Conservation (phyloP, 2,113 vertebrate genomes). For the Ptychochromis oligacanthus region DNA sequence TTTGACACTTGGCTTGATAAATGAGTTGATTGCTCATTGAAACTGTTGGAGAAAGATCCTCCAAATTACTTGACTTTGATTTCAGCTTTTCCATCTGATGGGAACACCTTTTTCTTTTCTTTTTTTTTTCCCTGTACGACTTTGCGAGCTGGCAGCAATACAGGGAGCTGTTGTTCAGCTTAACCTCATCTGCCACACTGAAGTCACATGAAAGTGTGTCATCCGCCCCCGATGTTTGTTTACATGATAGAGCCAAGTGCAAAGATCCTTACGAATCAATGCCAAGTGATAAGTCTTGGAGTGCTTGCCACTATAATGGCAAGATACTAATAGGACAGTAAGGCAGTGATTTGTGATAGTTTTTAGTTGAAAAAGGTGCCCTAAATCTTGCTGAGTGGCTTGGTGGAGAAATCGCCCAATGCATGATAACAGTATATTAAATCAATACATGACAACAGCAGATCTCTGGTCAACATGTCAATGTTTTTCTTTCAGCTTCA, state of each 20-base stretch:
- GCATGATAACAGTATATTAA: neutral
- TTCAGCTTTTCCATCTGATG: neutral
- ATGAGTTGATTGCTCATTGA: too few species aligned
- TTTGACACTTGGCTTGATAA: neutral
- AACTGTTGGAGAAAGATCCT: neutral
- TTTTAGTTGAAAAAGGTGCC: neutral
- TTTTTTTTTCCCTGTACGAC: neutral
- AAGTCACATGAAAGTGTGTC: constrained; percentile 21
- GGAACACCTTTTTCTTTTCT: neutral
- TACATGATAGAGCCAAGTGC: neutral
- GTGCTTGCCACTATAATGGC: neutral
- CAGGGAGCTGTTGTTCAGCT: neutral
- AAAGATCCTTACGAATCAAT: neutral
- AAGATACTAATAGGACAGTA: neutral
- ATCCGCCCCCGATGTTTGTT: neutral
- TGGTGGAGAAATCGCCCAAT: neutral
- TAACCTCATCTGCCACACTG: neutral
- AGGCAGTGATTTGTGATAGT: neutral
- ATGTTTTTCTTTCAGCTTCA: constrained; percentile 69
- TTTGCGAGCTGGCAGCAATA: neutral
- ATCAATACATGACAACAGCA: neutral
- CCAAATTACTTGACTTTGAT: neutral
- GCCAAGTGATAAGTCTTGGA: neutral
- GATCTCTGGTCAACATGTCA: neutral
- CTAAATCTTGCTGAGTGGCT: neutral